Evolutionary conservation across 2,113 vertebrate species (phyloP).

Genomic region (Archilochus colubris): DNA sequence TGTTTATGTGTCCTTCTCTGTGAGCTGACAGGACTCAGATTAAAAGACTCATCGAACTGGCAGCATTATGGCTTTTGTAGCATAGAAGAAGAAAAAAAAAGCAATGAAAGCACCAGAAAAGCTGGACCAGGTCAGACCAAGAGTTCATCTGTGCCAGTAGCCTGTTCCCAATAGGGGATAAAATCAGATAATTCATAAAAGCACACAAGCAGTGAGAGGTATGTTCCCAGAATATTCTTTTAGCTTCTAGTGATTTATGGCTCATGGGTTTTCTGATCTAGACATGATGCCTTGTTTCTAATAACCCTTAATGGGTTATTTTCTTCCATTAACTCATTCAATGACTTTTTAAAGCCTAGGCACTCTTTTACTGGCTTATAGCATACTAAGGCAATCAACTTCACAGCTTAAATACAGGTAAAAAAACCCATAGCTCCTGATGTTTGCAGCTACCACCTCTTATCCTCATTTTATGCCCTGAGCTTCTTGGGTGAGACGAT

Average conservation of each 20-base stretch:
- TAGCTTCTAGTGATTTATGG: background rate
- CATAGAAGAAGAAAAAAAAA: rapidly evolving
- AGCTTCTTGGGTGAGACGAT: background rate
- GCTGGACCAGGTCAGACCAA: background rate
- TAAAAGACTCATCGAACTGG: background rate
- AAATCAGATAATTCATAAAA: background rate
- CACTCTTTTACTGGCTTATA: background rate
- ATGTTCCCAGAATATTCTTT: background rate
- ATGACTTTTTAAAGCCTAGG: background rate
- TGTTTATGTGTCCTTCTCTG: background rate
- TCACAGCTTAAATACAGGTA: background rate
- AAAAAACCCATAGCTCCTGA: background rate
- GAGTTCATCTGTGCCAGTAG: background rate
- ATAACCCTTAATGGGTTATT: background rate
- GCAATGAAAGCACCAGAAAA: background rate
- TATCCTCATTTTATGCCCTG: background rate
- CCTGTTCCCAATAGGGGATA: background rate
- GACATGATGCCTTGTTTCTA: conserved; percentile 14
- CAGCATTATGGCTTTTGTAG: background rate
- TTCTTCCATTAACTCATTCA: background rate
- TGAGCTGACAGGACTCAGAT: background rate
- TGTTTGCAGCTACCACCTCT: background rate
- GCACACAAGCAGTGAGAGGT: background rate
- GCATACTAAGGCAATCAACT: background rate
- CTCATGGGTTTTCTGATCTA: background rate